Base-by-base conservation (phyloP, 2,797 vertebrate species). In the Graptemys geographica region DNA sequence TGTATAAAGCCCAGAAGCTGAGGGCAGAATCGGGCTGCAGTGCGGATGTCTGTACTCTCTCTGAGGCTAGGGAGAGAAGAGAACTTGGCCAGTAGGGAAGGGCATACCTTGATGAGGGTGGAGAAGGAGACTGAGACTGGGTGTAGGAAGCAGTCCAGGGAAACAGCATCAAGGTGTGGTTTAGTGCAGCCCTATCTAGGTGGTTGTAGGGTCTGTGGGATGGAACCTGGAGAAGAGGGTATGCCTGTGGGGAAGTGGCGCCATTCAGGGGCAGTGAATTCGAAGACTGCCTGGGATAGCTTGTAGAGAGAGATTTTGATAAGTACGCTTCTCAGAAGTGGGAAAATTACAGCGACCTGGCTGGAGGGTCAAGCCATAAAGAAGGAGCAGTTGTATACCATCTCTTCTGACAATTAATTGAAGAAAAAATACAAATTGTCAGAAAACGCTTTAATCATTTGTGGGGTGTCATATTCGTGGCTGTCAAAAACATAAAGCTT, bases 401-500 rank as follows among this genome's bases (percentile, higher is more conserved):
- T 44, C 44, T 44, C 44, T 44, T 44, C 44, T 44, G 44, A 51
- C 2, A 49, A 52, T 82, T 53, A 91, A 78, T 19, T 69, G 49
- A 88, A 90, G 5, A 62, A 47, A 88, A 89, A 93, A 31, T 2
- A 62, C 8, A 72, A 49, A 11, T 65, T 93, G 10, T 52, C 8
- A 74, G 8, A 86, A 49, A 94, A 80, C 1, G 4, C 0, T 84
- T 86, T 93, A 2, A 1, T 90, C 49, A 57, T 79, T 76, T 87
- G 33, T 81, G 69, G 65, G 4, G 0, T 76, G 19, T 1, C 2
- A 1, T 51, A 41, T 0, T 0, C 2, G 21, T 87, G 27, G 0
- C 10, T 76, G 8, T 2, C 83, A 55, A 16, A 74, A 81, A 11
- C 6, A 83, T 84, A 88, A 94, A 41, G 0, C 3, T 88, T 83